A percentile compares a stretch with the other conserved stretches of the same genome.
These are phyloP conservation scores for Plutella xylostella DNA, from an alignment of 2,888 invertebrate species.

Conservation along the genomic window DNA sequence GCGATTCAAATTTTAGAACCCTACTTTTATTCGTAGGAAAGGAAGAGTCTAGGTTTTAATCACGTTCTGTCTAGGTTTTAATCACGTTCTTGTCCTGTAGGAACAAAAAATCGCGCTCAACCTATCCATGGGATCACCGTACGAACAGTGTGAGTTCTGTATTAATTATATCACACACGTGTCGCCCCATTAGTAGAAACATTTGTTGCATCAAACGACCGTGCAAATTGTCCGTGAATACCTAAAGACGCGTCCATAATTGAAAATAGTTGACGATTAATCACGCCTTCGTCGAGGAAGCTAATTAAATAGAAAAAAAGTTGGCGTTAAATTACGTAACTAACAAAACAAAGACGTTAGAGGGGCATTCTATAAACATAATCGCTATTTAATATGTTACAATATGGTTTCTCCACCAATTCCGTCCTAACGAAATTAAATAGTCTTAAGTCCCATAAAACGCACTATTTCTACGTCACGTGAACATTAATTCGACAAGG, in stretches of 20 bases:
- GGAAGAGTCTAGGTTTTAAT: too few relatives aligned
- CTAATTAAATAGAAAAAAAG: neutral
- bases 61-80: too few relatives aligned
- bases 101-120: too few relatives aligned
- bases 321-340: neutral
- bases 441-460: neutral
- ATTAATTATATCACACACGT: too few relatives aligned
- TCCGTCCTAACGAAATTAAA: conserved; percentile 46
- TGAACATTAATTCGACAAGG: too few relatives aligned
- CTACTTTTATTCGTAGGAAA: too few relatives aligned
- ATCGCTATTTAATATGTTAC: neutral
- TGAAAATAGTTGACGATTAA: too few relatives aligned
- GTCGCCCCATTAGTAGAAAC: too few relatives aligned
- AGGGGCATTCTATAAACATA: neutral
- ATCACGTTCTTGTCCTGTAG: too few relatives aligned
- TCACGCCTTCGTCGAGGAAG: neutral
- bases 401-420: conserved; percentile 35
- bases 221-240: neutral
- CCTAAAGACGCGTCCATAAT: neutral
- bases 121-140: too few relatives aligned
- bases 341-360: neutral
- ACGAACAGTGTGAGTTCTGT: too few relatives aligned
- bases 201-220: neutral
- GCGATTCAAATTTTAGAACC: too few relatives aligned
- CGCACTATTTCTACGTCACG: conserved; percentile 34